Conservation (phyloP, 2,888 invertebrate genomes). For the Sphaerophoria taeniata region DNA sequence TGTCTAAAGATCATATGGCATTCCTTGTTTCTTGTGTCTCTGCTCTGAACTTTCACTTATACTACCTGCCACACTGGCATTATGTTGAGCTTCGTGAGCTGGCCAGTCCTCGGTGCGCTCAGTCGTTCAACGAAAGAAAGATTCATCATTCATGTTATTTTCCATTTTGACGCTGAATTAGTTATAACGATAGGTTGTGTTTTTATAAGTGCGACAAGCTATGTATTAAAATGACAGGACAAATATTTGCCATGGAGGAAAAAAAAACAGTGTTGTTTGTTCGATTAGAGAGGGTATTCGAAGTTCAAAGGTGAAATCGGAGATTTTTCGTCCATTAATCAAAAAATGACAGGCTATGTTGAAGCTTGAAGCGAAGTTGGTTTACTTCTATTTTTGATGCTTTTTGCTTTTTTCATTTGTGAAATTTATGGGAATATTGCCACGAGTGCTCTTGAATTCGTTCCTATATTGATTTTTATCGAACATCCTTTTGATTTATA, state of each 20-base stretch:
- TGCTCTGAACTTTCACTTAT: conserved; percentile 36
- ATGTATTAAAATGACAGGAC: conserved; percentile 33
- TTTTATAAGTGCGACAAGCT: conserved; percentile 35
- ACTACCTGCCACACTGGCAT: conserved; percentile 1
- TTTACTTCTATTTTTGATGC: too few relatives aligned
- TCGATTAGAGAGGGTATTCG: conserved; percentile 1
- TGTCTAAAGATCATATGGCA: conserved; percentile 24
- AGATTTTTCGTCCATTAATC: conserved; percentile 47
- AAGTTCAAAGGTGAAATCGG: conserved; percentile 20
- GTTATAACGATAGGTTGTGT: conserved; percentile 9
- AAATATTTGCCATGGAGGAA: conserved; percentile 37
- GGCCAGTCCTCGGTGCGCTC: background rate
- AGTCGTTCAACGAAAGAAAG: background rate
- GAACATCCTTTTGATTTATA: background rate
- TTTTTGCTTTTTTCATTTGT: conserved; percentile 12
- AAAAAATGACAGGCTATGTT: conserved; percentile 13
- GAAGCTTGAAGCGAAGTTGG: background rate
- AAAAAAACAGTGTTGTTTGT: conserved; percentile 8
- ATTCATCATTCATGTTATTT: conserved; percentile 36
- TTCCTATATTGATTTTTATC: conserved; percentile 13
- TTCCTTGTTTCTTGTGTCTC: background rate
- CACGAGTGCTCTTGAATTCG: background rate
- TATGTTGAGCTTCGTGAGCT: background rate
- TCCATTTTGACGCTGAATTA: conserved; percentile 39
- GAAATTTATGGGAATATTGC: conserved; percentile 14